A percentile compares a stretch with the other conserved stretches of the same genome.
phyloP scores from a whole-genome alignment of 2,113 vertebrate genomes.

The Myodes glareolus region DNA sequence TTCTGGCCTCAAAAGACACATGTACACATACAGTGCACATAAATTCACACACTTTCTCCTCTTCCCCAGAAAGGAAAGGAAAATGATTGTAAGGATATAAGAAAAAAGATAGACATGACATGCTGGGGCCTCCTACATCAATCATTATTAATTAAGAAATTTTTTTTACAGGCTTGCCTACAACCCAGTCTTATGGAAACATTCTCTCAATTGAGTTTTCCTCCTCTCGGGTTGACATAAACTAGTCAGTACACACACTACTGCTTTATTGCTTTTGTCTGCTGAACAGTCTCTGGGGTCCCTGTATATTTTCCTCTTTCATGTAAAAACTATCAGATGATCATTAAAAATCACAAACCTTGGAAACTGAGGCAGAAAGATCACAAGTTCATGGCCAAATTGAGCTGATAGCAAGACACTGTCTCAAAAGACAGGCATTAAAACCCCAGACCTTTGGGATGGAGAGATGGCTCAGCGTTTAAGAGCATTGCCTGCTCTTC shows the following conservation, averaged over 20 bases:
- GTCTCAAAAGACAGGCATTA: neutral
- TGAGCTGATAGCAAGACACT: neutral
- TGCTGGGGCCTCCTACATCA: too few relatives aligned
- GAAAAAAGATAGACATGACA: too few relatives aligned
- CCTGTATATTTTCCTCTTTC: neutral
- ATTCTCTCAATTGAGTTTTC: too few relatives aligned
- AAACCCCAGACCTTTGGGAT: neutral
- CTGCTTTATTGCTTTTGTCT: neutral
- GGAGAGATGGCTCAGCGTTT: too few relatives aligned
- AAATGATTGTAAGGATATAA: neutral
- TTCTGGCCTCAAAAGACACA: neutral
- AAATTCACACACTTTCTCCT: neutral
- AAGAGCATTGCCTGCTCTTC: too few relatives aligned
- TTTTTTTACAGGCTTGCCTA: too few relatives aligned
- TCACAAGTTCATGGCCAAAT: neutral
- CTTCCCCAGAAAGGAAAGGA: neutral
- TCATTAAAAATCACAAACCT: neutral
- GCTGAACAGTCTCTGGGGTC: neutral
- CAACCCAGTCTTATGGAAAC: too few relatives aligned
- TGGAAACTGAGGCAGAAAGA: neutral
- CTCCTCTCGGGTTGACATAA: too few relatives aligned
- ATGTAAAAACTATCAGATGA: conserved; percentile 29
- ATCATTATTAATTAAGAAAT: too few relatives aligned
- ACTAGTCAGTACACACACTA: too few relatives aligned
- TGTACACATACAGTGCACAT: neutral